phyloP scores from a whole-genome alignment of 2,113 vertebrate species.

The Epinephelus moara region DNA sequence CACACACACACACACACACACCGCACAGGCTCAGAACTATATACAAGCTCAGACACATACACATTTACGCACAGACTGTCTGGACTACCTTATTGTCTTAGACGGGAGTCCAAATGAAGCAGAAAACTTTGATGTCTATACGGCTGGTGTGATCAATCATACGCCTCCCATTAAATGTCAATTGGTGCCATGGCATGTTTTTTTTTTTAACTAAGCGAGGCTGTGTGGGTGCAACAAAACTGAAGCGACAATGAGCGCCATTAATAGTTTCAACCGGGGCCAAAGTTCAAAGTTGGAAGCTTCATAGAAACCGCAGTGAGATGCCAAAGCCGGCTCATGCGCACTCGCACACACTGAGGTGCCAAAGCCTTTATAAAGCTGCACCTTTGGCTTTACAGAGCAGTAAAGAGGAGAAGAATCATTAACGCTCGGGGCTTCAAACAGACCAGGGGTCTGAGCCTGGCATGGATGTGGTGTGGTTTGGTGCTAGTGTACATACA shows the following conservation, averaged over 20 bases:
- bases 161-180: constrained; percentile 76
- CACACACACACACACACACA: constrained; percentile 19
- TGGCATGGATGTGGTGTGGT: constrained; percentile 65
- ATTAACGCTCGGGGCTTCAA: constrained; percentile 81
- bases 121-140: constrained; percentile 83
- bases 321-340: constrained; percentile 51
- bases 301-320: constrained; percentile 71
- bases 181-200: constrained; percentile 51
- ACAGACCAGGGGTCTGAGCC: constrained; percentile 58
- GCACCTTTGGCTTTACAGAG: constrained; percentile 79
- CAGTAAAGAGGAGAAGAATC: constrained; percentile 78
- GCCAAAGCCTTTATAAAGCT: constrained; percentile 78
- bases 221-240: constrained; percentile 46
- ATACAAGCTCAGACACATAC: constrained; percentile 44
- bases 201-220: constrained; percentile 30
- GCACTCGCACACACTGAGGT: constrained; percentile 63
- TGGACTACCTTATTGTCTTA: constrained; percentile 75
- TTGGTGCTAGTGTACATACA: constrained; percentile 39
- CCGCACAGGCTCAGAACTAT: constrained; percentile 21
- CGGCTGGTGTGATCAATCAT: constrained; percentile 76
- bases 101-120: constrained; percentile 69
- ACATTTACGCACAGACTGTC: constrained; percentile 45
- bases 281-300: constrained; percentile 78
- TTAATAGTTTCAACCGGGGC: constrained; percentile 72
- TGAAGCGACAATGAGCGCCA: constrained; percentile 63